Evolutionary conservation across 2,113 vertebrate species (phyloP).

Genomic region (Gymnarchus niloticus): DNA sequence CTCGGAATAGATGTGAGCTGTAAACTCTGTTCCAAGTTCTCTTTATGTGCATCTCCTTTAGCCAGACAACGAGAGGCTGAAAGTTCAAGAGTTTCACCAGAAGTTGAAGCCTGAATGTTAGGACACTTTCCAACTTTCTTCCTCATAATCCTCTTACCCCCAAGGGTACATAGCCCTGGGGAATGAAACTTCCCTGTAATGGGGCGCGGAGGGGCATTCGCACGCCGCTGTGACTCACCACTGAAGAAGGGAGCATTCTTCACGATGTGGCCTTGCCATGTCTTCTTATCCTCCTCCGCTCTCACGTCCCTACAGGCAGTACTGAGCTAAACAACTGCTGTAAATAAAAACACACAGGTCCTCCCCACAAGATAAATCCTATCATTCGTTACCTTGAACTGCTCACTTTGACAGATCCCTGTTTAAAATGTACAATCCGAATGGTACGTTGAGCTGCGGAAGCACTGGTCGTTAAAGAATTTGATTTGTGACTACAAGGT

Average conservation of each 20-base stretch:
- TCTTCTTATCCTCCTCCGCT: neutral
- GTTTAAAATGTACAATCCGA: constrained; percentile 14
- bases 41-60: neutral
- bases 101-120: neutral
- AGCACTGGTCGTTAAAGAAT: neutral
- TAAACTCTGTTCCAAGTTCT: neutral
- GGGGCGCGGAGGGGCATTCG: neutral
- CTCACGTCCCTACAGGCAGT: neutral
- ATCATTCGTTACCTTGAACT: neutral
- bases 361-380: neutral
- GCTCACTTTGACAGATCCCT: neutral
- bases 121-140: neutral
- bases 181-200: neutral
- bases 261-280: neutral
- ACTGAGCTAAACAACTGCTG: neutral
- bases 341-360: neutral
- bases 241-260: neutral
- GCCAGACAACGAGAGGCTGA: neutral
- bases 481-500: neutral
- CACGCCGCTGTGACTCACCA: constrained; percentile 1
- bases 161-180: neutral
- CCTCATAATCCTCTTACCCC: neutral
- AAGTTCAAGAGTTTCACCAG: neutral
- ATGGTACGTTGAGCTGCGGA: neutral
- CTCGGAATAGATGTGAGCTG: neutral